phyloP scores from a whole-genome alignment of 2,888 invertebrate genomes.

The Spialia ferax region DNA sequence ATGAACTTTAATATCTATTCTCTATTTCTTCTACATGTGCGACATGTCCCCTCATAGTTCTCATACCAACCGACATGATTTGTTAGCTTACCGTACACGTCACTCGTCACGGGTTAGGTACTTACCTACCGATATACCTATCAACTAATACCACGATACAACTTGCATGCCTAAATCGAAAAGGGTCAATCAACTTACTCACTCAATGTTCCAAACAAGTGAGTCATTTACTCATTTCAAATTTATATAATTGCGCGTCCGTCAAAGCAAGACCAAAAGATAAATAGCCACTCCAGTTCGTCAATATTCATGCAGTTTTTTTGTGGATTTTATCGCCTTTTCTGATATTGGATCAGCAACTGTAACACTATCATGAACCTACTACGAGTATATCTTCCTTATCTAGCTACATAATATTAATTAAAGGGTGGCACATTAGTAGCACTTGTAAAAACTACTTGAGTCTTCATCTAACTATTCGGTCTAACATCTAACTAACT shows the following conservation, averaged over 20 bases:
- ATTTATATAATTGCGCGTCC: constrained; percentile 7
- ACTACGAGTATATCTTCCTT: too few relatives aligned
- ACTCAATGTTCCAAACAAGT: constrained; percentile 11
- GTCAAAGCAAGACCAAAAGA: neutral
- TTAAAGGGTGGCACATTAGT: too few relatives aligned
- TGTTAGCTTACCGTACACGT: too few relatives aligned
- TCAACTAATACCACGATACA: neutral
- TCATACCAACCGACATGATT: too few relatives aligned
- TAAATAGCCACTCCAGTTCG: neutral
- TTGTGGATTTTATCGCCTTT: neutral
- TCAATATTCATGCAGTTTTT: neutral
- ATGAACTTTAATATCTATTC: too few relatives aligned
- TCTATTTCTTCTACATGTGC: too few relatives aligned
- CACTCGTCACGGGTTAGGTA: neutral
- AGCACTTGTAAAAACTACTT: too few relatives aligned
- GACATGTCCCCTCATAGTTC: too few relatives aligned
- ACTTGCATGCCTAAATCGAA: constrained; percentile 16
- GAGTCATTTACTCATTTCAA: constrained; percentile 21
- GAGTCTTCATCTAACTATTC: too few relatives aligned
- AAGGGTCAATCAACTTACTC: constrained; percentile 29
- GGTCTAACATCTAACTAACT: too few relatives aligned
- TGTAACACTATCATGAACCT: neutral
- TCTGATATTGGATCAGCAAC: neutral
- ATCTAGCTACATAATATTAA: too few relatives aligned
- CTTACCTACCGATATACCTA: neutral